phyloP scores from a whole-genome alignment of 2,113 vertebrate genomes.

The Dinomys branickii region DNA sequence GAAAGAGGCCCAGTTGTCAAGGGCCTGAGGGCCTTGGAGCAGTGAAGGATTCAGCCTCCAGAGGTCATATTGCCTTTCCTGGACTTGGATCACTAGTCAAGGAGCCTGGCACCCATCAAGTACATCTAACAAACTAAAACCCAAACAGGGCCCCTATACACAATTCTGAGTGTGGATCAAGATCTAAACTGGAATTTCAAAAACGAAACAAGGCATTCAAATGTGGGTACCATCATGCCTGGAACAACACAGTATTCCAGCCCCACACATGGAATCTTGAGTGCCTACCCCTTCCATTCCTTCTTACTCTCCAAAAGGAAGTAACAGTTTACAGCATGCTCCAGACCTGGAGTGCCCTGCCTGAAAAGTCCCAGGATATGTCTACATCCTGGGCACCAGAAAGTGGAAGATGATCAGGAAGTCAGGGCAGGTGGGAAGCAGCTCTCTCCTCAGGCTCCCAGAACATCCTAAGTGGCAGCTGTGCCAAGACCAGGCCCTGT shows the following conservation, averaged over 20 bases:
- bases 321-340: neutral
- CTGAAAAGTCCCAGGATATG: neutral
- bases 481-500: neutral
- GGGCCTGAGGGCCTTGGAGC: neutral
- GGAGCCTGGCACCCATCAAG: neutral
- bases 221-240: neutral
- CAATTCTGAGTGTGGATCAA: neutral
- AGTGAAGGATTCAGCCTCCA: neutral
- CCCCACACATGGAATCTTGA: fast-evolving
- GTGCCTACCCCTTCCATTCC: neutral
- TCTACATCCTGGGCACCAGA: neutral
- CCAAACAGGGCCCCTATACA: neutral
- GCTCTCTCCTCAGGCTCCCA: neutral
- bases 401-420: neutral
- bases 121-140: neutral
- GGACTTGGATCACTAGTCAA: neutral
- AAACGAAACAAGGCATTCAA: neutral
- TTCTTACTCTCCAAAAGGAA: neutral
- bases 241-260: neutral
- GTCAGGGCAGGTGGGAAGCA: neutral
- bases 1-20: neutral
- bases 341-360: neutral
- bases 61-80: neutral
- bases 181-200: neutral
- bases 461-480: neutral